Base-by-base conservation (phyloP, 2,888 invertebrate species). In the Tetragonisca angustula region DNA sequence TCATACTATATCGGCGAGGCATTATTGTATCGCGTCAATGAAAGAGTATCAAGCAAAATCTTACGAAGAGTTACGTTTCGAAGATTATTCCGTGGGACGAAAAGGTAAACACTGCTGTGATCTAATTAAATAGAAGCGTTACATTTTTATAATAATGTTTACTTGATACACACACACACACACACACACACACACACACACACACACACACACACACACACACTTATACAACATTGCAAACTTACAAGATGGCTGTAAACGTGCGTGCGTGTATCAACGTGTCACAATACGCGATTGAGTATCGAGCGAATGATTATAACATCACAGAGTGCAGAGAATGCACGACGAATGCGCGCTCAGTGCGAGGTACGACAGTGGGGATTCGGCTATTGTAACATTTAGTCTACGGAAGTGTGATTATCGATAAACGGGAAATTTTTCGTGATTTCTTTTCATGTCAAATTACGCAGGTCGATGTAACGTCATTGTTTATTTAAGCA, bases 11-110 rank as follows among this genome's bases (percentile, higher is more conserved):
- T 98, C 96, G 91, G 99, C 99, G 0, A 97, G 98, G 90, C 98
- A 99, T 93, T 98, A 99, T 93, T 99, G 99, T 94, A 99, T 99
- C 83, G 99, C 99, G 0, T 98, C 98, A 81, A 99, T 99, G 99
- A 99, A 99, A 95, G 99, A 99, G 93, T 99, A 99, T 93, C 99
- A 99, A 92, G 95, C 94, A 71, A 99, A 99, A 94, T 98, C 98
- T 0, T 95, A 99, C 43, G 99, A 99, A 95, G 99, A 99, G 94
- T 95, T 99, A 6, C 96, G 99, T 17, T 95, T 97, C 77, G 99
- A 99, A 93, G 99, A 99, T 95, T 99, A 99, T 94, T 95, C 96
- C 43, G 98, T 98, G 0, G 98, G 98, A 74, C 95, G 99, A 4
- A 99, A 99, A 95, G 98, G 98, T 84, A 61, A 59, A 56, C n/a